Evolutionary conservation across 2,888 invertebrate genomes (phyloP).

Genomic region (Nephrotoma flavescens): DNA sequence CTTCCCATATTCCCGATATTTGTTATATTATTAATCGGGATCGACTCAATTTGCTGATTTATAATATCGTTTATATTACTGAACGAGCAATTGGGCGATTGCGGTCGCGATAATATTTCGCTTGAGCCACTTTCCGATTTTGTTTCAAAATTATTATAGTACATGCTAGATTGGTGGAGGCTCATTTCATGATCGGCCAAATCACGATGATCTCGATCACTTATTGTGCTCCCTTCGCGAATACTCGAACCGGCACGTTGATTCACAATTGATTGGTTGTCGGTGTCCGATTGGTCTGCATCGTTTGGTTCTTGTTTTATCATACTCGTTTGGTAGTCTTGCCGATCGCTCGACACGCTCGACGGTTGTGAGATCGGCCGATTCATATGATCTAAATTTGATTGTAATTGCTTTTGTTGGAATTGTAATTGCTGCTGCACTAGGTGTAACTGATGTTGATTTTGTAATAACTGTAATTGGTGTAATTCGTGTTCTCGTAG

Average conservation of each 20-base stretch:
- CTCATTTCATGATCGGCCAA: slow-evolving; percentile 23
- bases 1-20: slow-evolving; percentile 18
- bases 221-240: neutral
- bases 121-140: slow-evolving; percentile 33
- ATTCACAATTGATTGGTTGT: slow-evolving; percentile 35
- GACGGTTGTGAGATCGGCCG: slow-evolving; percentile 23
- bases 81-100: slow-evolving; percentile 26
- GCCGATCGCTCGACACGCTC: slow-evolving; percentile 18
- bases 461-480: slow-evolving; percentile 16
- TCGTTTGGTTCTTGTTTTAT: slow-evolving; percentile 32
- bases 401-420: slow-evolving; percentile 24
- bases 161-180: slow-evolving; percentile 34
- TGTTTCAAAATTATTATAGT: slow-evolving; percentile 32
- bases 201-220: slow-evolving; percentile 36
- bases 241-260: slow-evolving; percentile 5
- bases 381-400: slow-evolving; percentile 15
- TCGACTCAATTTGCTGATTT: slow-evolving; percentile 28
- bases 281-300: slow-evolving; percentile 16
- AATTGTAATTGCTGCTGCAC: slow-evolving; percentile 7
- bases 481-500: neutral
- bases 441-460: slow-evolving; percentile 16
- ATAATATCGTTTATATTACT: slow-evolving; percentile 26
- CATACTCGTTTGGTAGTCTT: slow-evolving; percentile 2
- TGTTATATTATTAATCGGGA: slow-evolving; percentile 19
- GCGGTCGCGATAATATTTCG: slow-evolving; percentile 30